A percentile compares a stretch with the other conserved stretches of the same genome.
phyloP scores from a whole-genome alignment of 2,113 vertebrate genomes.

The Tachysurus vachellii region DNA sequence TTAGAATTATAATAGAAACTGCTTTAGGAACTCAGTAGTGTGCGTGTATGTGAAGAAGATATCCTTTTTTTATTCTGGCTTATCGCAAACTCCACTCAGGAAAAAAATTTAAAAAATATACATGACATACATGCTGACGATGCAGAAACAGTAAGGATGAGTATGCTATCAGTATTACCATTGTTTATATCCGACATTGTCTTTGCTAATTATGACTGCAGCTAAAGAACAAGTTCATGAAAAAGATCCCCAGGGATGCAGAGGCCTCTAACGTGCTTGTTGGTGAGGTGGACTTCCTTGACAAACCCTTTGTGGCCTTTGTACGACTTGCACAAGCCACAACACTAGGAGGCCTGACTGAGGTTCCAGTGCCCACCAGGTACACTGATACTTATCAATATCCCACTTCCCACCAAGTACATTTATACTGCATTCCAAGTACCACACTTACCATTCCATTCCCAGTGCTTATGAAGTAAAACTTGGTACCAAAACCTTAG shows the following conservation, averaged over 20 bases:
- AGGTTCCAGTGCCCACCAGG: constrained; percentile 97
- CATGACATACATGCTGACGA: neutral
- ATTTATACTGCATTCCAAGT: neutral
- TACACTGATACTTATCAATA: constrained; percentile 50
- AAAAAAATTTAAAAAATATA: neutral
- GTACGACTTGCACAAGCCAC: constrained; percentile 90
- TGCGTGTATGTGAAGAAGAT: neutral
- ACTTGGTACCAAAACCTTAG: neutral
- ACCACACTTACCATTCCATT: neutral
- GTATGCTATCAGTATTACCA: neutral
- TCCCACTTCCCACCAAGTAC: neutral
- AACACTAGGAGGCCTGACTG: constrained; percentile 90
- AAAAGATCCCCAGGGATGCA: constrained; percentile 96
- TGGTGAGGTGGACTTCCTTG: constrained; percentile 94
- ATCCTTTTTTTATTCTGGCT: neutral
- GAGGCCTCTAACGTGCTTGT: constrained; percentile 97
- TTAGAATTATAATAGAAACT: constrained; percentile 6
- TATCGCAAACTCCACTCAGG: neutral
- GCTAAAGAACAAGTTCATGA: constrained; percentile 98
- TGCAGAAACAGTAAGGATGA: neutral
- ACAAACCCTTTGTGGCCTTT: constrained; percentile 94
- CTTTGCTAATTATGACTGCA: constrained; percentile 55
- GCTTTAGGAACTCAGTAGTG: neutral
- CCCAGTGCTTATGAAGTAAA: neutral
- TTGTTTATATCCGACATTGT: neutral